Conservation (phyloP, 2,797 vertebrate genomes). For the Lagorchestes hirsutus region DNA sequence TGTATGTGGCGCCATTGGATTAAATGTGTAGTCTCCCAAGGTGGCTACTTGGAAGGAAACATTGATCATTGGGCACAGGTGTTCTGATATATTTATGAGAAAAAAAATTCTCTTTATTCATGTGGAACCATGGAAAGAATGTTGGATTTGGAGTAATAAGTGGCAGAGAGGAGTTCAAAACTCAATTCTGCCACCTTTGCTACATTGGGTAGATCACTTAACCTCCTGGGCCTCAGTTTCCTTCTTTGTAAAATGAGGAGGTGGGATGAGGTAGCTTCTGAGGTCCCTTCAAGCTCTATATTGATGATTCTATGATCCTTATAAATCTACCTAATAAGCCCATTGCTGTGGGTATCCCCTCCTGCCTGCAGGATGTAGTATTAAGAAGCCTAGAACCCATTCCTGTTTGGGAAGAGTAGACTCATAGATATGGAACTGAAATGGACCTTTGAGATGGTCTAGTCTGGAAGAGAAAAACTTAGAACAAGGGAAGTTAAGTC, state of each 20-base stretch:
- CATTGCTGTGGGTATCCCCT: not conserved
- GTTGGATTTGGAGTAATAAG: not conserved
- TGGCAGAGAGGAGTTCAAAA: not conserved
- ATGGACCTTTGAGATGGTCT: not conserved
- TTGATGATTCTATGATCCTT: not conserved
- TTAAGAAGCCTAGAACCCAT: not conserved
- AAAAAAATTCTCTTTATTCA: not conserved
- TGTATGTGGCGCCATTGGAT: not conserved
- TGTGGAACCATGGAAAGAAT: not conserved
- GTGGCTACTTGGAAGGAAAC: not conserved
- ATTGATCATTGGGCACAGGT: not conserved
- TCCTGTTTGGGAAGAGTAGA: not conserved
- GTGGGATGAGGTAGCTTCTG: not conserved
- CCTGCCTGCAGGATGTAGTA: not conserved
- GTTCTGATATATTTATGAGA: not conserved
- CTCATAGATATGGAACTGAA: not conserved
- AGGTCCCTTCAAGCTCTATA: not conserved
- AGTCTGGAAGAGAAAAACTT: not conserved
- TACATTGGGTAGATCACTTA: not conserved
- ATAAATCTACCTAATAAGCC: not conserved
- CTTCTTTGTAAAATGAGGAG: not conserved
- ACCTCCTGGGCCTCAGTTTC: not conserved
- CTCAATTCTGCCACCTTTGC: not conserved
- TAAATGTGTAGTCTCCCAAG: not conserved
- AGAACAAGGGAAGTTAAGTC: not conserved